phyloP scores from a whole-genome alignment of 2,888 invertebrate species.

The Apodemia mormo region DNA sequence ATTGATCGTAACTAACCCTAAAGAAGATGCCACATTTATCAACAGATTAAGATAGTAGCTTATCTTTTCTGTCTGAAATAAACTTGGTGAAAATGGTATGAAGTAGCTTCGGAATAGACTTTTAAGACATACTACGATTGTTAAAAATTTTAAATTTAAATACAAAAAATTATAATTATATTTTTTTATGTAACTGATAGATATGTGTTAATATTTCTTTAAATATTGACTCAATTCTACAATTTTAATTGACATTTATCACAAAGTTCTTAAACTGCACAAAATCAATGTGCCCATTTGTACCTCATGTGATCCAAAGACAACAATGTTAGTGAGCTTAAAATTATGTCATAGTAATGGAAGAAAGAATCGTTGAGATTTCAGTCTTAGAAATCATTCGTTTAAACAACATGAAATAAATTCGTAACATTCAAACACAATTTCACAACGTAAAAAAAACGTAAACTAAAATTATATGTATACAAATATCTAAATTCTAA shows the following conservation, averaged over 20 bases:
- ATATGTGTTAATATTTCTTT: too few relatives aligned
- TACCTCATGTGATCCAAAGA: not conserved
- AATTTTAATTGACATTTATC: conserved; percentile 5
- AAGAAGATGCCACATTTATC: too few relatives aligned
- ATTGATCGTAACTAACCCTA: too few relatives aligned
- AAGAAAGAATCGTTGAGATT: conserved; percentile 21
- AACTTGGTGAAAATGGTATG: too few relatives aligned
- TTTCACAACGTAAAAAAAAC: not conserved
- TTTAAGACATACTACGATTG: too few relatives aligned
- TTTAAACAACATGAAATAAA: conserved; percentile 3
- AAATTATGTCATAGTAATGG: conserved; percentile 20
- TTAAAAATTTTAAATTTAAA: too few relatives aligned
- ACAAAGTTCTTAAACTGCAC: not conserved
- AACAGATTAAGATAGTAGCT: too few relatives aligned
- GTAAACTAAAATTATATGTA: not conserved
- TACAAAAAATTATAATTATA: too few relatives aligned
- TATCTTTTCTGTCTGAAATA: too few relatives aligned
- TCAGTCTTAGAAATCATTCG: conserved; percentile 28
- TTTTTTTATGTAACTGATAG: too few relatives aligned
- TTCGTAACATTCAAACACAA: not conserved
- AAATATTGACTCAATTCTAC: too few relatives aligned
- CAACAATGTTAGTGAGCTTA: conserved; percentile 8
- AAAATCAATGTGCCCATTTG: not conserved
- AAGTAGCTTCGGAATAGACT: too few relatives aligned
- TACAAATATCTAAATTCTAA: not conserved